These are phyloP conservation scores for Danio kyathit DNA, from an alignment of 2,797 vertebrate species.

Conservation along the genomic window DNA sequence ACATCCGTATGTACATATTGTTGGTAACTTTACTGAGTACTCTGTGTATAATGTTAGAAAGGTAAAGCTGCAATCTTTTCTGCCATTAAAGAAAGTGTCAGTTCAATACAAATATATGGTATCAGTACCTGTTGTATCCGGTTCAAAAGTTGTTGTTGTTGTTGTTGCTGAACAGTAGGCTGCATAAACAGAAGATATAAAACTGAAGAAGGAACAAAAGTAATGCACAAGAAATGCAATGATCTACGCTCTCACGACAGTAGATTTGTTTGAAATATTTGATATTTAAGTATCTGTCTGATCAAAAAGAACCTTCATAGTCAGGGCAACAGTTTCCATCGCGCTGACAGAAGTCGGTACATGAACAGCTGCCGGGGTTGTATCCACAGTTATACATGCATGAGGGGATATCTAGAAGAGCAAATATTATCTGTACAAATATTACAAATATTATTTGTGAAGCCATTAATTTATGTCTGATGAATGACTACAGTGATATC, in stretches of 20 bases:
- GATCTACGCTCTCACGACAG: too few relatives aligned
- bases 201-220: not conserved
- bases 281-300: not conserved
- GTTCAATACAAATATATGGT: constrained; percentile 56
- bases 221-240: not conserved
- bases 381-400: constrained; percentile 65
- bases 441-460: too few relatives aligned
- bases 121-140: constrained; percentile 56
- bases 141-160: not conserved
- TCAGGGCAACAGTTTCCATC: constrained; percentile 71
- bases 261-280: not conserved
- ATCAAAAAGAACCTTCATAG: constrained; percentile 44
- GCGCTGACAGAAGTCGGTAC: constrained; percentile 62
- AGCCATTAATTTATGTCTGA: not conserved
- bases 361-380: constrained; percentile 62
- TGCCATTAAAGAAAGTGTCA: constrained; percentile 17
- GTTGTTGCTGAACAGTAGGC: not conserved
- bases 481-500: not conserved
- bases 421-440: too few relatives aligned
- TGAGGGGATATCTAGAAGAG: constrained; percentile 27
- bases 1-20: not conserved
- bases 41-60: too few relatives aligned
- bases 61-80: too few relatives aligned
- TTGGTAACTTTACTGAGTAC: constrained; percentile 40
- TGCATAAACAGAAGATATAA: not conserved